Conservation (phyloP, 2,888 invertebrate species). For the Mongoloraphidia duomilia region DNA sequence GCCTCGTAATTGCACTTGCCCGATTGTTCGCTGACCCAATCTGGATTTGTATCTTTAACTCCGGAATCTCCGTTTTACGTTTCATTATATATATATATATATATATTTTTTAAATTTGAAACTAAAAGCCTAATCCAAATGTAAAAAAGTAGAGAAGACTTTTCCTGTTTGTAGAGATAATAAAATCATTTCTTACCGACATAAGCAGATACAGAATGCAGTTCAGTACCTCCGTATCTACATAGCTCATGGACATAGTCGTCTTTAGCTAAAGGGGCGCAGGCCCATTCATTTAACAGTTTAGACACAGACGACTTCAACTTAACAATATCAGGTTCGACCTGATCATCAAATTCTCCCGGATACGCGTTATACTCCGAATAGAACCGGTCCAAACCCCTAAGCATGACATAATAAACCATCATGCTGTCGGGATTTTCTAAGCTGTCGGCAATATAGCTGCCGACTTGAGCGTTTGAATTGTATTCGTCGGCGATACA, state of each 20-base stretch:
- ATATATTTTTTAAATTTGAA: no score
- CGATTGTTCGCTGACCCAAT: no score
- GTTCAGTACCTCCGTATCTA: conserved; percentile 85
- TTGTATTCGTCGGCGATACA: conserved; percentile 73
- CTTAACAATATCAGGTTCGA: conserved; percentile 80
- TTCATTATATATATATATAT: no score
- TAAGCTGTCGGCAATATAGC: conserved; percentile 20
- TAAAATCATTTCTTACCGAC: conserved; percentile 35
- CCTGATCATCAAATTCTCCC: conserved; percentile 69
- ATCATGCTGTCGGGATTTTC: conserved; percentile 78
- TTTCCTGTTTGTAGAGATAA: neutral
- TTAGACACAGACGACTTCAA: conserved; percentile 47
- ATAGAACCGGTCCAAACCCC: conserved; percentile 83
- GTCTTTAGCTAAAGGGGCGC: conserved; percentile 62
- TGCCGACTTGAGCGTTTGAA: conserved; percentile 12
- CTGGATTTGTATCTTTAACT: no score
- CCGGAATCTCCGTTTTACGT: no score
- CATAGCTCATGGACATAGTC: conserved; percentile 92
- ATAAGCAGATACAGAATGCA: conserved; percentile 88
- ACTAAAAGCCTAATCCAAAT: neutral
- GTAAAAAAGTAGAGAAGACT: neutral
- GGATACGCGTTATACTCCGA: conserved; percentile 81
- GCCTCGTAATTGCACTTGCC: no score
- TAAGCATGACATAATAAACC: conserved; percentile 76
- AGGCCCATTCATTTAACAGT: conserved; percentile 73